Evolutionary conservation across 2,888 invertebrate species (phyloP), one percentile per base, ranked within the genome.

Genomic region (Tolmerus cingulatus): DNA sequence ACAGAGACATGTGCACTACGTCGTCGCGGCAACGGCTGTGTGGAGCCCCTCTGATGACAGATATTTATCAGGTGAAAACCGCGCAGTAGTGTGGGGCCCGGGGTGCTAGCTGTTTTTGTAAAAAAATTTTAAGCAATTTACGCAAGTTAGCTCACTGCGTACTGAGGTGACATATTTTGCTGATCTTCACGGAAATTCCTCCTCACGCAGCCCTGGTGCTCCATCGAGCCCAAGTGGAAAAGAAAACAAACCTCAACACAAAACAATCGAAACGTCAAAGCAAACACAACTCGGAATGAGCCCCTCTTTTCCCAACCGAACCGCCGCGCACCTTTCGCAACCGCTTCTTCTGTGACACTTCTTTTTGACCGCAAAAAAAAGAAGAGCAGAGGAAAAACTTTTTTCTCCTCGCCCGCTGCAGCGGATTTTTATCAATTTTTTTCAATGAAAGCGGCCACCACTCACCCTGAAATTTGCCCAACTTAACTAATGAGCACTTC

Each of bases 261-360:
- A 37, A 85, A 85, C 85, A 85, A 82, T 46, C 74, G 74, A 85
- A 85, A 85, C 85, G 85, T 85, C 85, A 85, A 74, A 85, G 82
- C 82, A 85, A 74, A 74, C 85, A 43, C 74, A 16, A 46, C 82
- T 57, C 37, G 23, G 37, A 66, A 9, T 9, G 4, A 19, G 51
- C 16, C n/a, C 14, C 30, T n/a, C 74, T 74, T 85, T 74, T 30
- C 27, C 19, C 23, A 34, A 30, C 74, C 23, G 34, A 30, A 30
- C 30, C 85, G 14, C 43, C 74, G 8, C n/a, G 43, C 37, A 19
- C 85, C 74, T 30, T 57, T 34, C 85, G 30, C 40, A 37, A 16
- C 46, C 9, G 19, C 74, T 30, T n/a, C 34, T 82, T 55, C n/a
- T 23, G 82, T 85, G 85, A 85, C 85, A 74, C 74, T 46, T 74